Percentiles rank a stretch among this genome's conserved stretches.
Evolutionary conservation across 2,888 invertebrate species (phyloP).

Genomic region (Leptinotarsa juncta): DNA sequence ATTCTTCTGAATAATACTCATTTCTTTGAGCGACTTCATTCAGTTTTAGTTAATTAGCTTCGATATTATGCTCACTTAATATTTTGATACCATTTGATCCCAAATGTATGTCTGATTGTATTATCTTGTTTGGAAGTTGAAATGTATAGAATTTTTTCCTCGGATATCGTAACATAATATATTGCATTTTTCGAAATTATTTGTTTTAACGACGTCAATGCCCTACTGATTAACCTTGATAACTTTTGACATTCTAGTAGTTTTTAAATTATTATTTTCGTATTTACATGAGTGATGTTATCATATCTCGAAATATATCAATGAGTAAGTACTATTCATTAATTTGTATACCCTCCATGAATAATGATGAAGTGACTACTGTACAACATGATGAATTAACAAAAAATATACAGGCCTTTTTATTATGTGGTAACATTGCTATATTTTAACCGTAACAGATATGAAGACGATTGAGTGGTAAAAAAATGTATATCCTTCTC

Average conservation of each 20-base stretch:
- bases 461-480: no score
- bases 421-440: no score
- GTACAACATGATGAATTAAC: no score
- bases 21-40: no score
- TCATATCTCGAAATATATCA: not conserved
- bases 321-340: not conserved
- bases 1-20: no score
- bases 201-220: slow-evolving; percentile 11
- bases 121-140: slow-evolving; percentile 2
- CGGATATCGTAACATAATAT: not conserved
- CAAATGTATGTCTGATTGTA: not conserved
- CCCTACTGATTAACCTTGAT: slow-evolving; percentile 8
- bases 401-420: no score
- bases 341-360: not conserved
- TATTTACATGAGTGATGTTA: not conserved
- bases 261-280: slow-evolving; percentile 8
- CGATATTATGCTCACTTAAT: not conserved
- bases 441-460: no score
- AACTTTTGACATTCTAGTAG: slow-evolving; percentile 9
- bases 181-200: slow-evolving; percentile 8
- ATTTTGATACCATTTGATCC: slow-evolving; percentile 11
- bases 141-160: not conserved
- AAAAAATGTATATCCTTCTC: no score
- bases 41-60: not conserved
- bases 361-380: not conserved